phyloP scores from a whole-genome alignment of 2,888 invertebrate genomes.

The Sclerodermus sp. region DNA sequence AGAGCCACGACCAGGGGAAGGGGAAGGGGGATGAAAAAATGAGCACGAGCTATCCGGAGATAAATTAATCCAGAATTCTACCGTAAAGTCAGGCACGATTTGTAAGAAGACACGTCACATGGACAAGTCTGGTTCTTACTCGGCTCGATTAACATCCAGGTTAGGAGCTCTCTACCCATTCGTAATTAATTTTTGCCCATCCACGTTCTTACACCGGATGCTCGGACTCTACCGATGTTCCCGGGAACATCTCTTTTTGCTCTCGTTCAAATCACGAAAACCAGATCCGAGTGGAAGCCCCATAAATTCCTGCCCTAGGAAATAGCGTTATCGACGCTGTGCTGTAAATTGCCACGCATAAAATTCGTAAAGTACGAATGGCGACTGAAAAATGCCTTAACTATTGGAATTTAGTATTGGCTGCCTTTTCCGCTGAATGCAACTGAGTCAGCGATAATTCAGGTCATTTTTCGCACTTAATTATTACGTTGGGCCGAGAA shows the following conservation, averaged over 20 bases:
- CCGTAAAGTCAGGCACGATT: constrained; percentile 11
- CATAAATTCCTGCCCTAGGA: too few species aligned
- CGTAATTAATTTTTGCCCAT: constrained; percentile 12
- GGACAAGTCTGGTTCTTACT: constrained; percentile 23
- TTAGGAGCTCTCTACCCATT: constrained; percentile 9
- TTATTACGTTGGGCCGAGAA: constrained; percentile 1
- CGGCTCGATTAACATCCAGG: constrained; percentile 21
- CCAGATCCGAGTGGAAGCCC: too few species aligned
- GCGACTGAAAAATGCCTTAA: too few species aligned
- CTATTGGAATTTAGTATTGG: too few species aligned
- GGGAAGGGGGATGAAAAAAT: constrained; percentile 9
- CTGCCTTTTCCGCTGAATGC: too few species aligned
- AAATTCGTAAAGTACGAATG: too few species aligned
- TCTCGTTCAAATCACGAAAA: too few species aligned
- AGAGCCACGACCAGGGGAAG: not conserved
- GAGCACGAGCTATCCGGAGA: constrained; percentile 15
- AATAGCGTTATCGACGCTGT: too few species aligned
- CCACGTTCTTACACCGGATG: not conserved
- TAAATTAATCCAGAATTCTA: constrained; percentile 16
- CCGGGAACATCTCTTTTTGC: too few species aligned
- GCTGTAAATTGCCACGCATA: too few species aligned
- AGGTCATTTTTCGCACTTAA: not conserved
- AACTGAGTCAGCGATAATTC: not conserved
- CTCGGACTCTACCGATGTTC: too few species aligned
- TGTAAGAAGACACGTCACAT: constrained; percentile 15